Evolutionary conservation across 30 jellyfish, hydroid and myxozoan species (phyloP), one percentile per base, ranked within the genome.

Genomic region (Morbakka virulenta): DNA sequence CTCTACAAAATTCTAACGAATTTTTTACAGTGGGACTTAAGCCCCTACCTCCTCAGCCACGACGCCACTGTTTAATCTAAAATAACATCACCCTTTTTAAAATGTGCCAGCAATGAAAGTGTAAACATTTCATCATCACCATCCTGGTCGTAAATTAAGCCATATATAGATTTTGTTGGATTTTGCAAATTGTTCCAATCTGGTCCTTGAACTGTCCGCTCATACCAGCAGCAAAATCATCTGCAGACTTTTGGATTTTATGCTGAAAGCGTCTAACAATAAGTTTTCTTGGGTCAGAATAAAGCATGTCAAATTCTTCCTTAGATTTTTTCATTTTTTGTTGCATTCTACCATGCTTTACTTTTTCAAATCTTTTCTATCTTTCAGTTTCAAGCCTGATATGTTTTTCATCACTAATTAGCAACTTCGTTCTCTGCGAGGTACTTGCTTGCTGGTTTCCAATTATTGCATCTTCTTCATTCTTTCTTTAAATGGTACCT

Each of bases 191-290:
- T 26, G 3, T 32, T 66, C 57, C 13, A 41, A 4, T 32, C 81
- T 26, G 36, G 33, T 69, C 72, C 76, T 69, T 26, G 35, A 51
- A 69, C 81, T 69, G 81, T 26, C 41, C 66, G 70, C 23, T 33
- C 81, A 69, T 69, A 69, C 81, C 81, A 69, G 33, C 81, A 26
- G 81, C 66, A 27, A 26, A 51, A 28, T 69, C 81, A 26, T 69
- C 72, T 26, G 69, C 22, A 26, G 81, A 69, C 33, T 65, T 57
- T 65, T 65, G 77, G 33, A 65, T 57, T 57, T 57, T 65, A 27
- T 65, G 77, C 77, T 65, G 23, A 9, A 65, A 28, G 61, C 77
- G 29, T 25, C 33, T 65, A 57, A 52, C 77, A 1, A 65, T 65
- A 1, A 65, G 33, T 0, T 28, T 28, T 3, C 6, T 64, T 64